Evolutionary conservation across 1,140 invertebrate genomes (phyloP).

Genomic region (Eueides isabella): DNA sequence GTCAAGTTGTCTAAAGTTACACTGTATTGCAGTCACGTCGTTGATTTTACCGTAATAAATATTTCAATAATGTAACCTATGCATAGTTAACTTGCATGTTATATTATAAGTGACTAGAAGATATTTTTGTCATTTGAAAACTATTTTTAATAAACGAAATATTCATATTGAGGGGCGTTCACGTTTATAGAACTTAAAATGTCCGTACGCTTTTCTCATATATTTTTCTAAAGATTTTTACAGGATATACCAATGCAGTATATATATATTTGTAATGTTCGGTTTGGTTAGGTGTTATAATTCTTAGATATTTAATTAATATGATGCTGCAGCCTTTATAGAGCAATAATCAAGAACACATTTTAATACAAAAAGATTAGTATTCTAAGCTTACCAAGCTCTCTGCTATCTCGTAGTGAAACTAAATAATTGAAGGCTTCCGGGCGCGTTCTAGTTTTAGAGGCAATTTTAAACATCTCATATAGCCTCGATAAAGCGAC

Average conservation of each 20-base stretch:
- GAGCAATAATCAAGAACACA: not conserved
- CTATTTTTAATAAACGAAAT: no score
- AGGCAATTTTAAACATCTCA: conserved; percentile 40
- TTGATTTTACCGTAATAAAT: not conserved
- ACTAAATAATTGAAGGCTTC: conserved; percentile 45
- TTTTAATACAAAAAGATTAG: conserved; percentile 10
- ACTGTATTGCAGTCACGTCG: not conserved
- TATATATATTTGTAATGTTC: no score
- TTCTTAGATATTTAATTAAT: no score
- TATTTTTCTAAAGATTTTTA: not conserved
- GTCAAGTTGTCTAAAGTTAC: not conserved
- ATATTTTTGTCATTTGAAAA: no score
- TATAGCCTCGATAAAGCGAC: conserved; percentile 23
- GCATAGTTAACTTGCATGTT: no score
- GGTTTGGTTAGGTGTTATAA: no score
- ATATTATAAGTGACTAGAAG: no score
- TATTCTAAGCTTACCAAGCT: conserved; percentile 7
- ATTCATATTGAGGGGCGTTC: not conserved
- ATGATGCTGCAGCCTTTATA: not conserved
- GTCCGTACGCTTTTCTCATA: not conserved
- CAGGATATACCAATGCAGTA: no score
- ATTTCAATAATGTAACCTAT: not conserved
- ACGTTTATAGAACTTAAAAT: not conserved
- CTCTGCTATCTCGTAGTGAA: conserved; percentile 21
- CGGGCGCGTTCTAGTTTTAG: conserved; percentile 39